Conservation (phyloP, 1,140 invertebrate species). For the Diprion similis region DNA sequence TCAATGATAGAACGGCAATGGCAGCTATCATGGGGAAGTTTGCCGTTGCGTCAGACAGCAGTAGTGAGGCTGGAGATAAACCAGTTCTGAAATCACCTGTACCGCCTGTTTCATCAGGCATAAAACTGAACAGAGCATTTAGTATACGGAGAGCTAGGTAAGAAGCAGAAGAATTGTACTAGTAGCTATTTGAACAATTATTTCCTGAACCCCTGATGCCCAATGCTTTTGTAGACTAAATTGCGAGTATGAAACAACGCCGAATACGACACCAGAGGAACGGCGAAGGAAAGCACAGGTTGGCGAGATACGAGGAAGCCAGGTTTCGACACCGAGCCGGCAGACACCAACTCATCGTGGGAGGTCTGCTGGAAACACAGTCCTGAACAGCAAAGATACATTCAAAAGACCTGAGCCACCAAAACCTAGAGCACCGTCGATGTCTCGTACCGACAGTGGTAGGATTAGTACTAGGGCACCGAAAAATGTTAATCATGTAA, state of each 20-base stretch:
- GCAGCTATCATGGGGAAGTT: slow-evolving; percentile 31
- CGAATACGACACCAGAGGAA: slow-evolving; percentile 48
- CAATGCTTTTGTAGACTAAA: slow-evolving; percentile 29
- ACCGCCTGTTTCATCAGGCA: slow-evolving; percentile 41
- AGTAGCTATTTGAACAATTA: neutral
- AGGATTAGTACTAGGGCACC: slow-evolving; percentile 68
- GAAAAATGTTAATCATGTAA: slow-evolving; percentile 45
- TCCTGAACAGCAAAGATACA: slow-evolving; percentile 35
- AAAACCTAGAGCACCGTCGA: slow-evolving; percentile 50
- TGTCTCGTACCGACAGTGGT: slow-evolving; percentile 70
- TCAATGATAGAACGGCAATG: slow-evolving; percentile 37
- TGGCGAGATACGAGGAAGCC: slow-evolving; percentile 35
- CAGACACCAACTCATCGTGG: slow-evolving; percentile 38
- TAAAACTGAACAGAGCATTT: slow-evolving; percentile 47
- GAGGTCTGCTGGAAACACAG: slow-evolving; percentile 32
- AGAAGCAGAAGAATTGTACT: slow-evolving; percentile 15
- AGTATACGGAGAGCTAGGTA: slow-evolving; percentile 47
- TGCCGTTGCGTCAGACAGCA: slow-evolving; percentile 41
- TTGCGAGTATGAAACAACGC: slow-evolving; percentile 48
- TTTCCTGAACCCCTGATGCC: neutral
- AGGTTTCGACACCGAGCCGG: slow-evolving; percentile 27
- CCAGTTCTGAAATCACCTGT: slow-evolving; percentile 28
- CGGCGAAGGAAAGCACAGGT: slow-evolving; percentile 40
- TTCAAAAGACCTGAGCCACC: slow-evolving; percentile 39
- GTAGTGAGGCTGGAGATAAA: slow-evolving; percentile 45